Conservation (phyloP, 2,797 vertebrate genomes). For the Otolemur crassicaudatus region DNA sequence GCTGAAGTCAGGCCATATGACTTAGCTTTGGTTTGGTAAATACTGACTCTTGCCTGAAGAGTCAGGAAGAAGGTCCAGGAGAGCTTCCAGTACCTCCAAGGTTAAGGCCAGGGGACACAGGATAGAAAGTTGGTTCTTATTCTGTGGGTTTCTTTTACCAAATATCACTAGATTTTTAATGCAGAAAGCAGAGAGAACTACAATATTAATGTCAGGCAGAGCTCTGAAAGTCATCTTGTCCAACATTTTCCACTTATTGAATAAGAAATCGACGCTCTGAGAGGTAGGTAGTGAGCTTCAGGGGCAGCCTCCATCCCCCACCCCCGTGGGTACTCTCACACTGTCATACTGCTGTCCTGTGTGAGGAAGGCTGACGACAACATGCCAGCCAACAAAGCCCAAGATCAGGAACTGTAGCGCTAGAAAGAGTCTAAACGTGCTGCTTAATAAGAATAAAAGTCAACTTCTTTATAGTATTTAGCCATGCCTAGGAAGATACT, state of each 20-base stretch:
- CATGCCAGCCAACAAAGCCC: neutral
- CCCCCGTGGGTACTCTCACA: neutral
- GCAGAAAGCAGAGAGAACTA: neutral
- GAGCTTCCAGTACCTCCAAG: neutral
- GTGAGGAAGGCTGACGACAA: neutral
- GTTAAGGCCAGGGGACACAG: neutral
- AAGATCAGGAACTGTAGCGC: neutral
- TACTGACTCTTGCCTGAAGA: neutral
- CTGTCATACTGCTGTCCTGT: rapidly evolving
- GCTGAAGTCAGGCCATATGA: neutral
- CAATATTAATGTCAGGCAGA: neutral
- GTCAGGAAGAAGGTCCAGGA: neutral
- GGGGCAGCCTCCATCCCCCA: neutral
- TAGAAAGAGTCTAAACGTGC: neutral
- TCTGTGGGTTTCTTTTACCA: constrained; percentile 5
- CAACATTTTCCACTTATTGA: neutral
- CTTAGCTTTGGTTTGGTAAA: neutral
- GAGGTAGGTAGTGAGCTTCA: neutral
- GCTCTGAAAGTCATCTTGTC: neutral
- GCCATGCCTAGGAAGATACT: neutral
- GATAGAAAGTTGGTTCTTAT: neutral
- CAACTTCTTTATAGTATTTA: neutral
- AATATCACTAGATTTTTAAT: neutral
- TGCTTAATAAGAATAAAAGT: neutral
- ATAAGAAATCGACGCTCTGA: neutral